phyloP scores from a whole-genome alignment of 2,797 vertebrate genomes.

The Nasua narica region DNA sequence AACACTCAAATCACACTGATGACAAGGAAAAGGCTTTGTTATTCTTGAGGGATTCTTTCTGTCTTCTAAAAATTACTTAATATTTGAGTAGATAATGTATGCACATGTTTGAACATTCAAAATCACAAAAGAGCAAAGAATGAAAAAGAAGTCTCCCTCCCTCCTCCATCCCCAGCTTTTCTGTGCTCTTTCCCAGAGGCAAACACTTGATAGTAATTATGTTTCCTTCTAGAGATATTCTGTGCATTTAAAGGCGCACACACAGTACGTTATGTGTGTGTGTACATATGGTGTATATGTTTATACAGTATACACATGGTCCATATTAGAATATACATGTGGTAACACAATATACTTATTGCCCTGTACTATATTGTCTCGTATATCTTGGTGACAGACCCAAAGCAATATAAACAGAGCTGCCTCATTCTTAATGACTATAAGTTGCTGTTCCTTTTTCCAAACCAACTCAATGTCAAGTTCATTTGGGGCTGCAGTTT shows the following conservation, averaged over 20 bases:
- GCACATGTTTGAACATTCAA: neutral
- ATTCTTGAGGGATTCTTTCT: neutral
- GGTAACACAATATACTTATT: neutral
- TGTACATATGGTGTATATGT: neutral
- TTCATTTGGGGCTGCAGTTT: neutral
- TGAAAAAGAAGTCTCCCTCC: neutral
- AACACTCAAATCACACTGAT: neutral
- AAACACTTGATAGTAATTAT: neutral
- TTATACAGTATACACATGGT: neutral
- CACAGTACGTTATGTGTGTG: neutral
- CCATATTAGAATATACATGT: neutral
- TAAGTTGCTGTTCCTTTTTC: neutral
- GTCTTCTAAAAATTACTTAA: neutral
- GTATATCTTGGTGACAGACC: neutral
- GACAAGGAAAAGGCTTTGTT: neutral
- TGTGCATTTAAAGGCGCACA: neutral
- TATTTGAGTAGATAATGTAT: neutral
- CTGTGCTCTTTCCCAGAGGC: neutral
- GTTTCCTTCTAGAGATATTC: neutral
- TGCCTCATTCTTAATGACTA: neutral
- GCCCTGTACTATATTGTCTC: neutral
- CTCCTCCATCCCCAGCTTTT: neutral
- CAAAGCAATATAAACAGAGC: neutral
- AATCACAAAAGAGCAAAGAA: neutral
- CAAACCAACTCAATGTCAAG: neutral